Evolutionary conservation across 2,797 vertebrate genomes (phyloP).

Genomic region (Sebastes taczanowskii): DNA sequence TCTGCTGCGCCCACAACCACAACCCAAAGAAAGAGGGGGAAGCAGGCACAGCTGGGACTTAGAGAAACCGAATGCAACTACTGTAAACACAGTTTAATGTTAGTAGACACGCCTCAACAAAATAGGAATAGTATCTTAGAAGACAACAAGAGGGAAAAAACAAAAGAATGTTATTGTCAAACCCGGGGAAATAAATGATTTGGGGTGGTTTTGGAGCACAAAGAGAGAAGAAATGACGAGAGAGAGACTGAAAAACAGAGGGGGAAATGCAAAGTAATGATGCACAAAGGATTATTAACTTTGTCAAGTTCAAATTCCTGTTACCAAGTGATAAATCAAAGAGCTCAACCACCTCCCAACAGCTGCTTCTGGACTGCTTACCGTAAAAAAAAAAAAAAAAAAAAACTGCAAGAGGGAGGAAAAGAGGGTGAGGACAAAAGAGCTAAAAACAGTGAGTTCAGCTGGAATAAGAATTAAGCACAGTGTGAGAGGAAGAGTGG

Average conservation of each 20-base stretch:
- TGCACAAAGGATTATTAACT: conserved; percentile 1
- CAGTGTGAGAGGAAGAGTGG: not conserved
- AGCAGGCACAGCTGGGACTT: not conserved
- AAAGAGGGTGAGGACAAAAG: not conserved
- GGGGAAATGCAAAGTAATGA: not conserved
- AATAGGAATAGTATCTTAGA: not conserved
- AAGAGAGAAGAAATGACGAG: not conserved
- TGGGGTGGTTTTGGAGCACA: not conserved
- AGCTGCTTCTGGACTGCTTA: conserved; percentile 39
- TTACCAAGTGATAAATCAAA: conserved; percentile 49
- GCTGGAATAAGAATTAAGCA: not conserved
- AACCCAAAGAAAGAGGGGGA: conserved; percentile 16
- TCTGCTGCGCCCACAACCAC: conserved; percentile 28
- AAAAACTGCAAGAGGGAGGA: not conserved
- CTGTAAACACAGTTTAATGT: conserved; percentile 5
- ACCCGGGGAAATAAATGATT: not conserved
- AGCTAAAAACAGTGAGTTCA: not conserved
- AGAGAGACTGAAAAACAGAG: not conserved
- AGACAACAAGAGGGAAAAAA: not conserved
- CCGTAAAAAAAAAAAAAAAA: not conserved
- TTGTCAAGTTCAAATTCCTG: conserved; percentile 25
- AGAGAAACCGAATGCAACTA: not conserved
- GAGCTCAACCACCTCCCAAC: conserved; percentile 24
- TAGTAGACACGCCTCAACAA: not conserved
- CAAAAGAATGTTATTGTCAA: not conserved